Conservation (phyloP, 2,888 invertebrate genomes). For the Torymus texanus region DNA sequence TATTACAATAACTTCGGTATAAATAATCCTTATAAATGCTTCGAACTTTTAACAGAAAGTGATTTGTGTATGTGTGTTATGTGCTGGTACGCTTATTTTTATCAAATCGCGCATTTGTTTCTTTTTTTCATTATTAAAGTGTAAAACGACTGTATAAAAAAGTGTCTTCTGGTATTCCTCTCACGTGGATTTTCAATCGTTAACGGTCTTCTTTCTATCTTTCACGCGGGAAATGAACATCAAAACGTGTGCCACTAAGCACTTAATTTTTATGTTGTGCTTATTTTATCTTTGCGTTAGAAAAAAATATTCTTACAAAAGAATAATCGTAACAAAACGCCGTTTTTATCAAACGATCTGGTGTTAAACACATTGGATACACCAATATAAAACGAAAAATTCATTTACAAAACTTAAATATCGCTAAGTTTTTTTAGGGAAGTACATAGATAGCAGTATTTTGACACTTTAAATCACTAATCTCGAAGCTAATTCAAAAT, state of each 20-base stretch:
- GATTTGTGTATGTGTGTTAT: conserved; percentile 41
- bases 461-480: conserved; percentile 27
- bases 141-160: conserved; percentile 64
- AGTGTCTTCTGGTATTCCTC: conserved; percentile 63
- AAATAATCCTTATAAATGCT: conserved; percentile 54
- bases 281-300: conserved; percentile 6
- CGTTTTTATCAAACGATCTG: conserved; percentile 27
- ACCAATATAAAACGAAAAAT: conserved; percentile 37
- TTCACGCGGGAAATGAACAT: conserved; percentile 41
- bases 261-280: conserved; percentile 30
- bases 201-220: conserved; percentile 28
- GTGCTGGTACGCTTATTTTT: conserved; percentile 39
- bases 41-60: conserved; percentile 54
- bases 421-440: conserved; percentile 21
- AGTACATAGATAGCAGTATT: conserved; percentile 20
- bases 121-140: conserved; percentile 54
- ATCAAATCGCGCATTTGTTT: conserved; percentile 37
- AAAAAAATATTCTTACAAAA: conserved; percentile 32
- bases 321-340: conserved; percentile 31
- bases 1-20: conserved; percentile 39
- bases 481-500: conserved; percentile 28
- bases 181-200: conserved; percentile 55
- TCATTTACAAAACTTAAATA: conserved; percentile 43
- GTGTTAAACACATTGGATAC: conserved; percentile 40
- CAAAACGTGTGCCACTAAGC: conserved; percentile 50